Evolutionary conservation across 2,888 invertebrate species (phyloP), one percentile per base, ranked within the genome.

Genomic region (Diarsia rubi): DNA sequence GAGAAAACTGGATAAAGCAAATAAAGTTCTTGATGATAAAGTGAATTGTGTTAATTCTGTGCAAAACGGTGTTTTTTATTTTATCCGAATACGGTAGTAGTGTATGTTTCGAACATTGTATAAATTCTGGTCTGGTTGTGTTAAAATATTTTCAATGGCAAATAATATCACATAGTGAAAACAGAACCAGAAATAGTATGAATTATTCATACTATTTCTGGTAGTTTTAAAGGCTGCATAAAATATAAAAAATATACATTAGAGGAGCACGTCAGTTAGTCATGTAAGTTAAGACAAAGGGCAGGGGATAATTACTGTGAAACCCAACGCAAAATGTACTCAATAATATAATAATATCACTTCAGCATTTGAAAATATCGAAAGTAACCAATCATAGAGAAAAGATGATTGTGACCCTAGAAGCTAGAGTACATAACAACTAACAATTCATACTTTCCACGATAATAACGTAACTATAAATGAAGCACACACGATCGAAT

Each of bases 41-140:
- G 49, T 75, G 24, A 84, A 69, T 77, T 75, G 75, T 73, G 72
- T 24, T 81, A 81, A 85, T 83, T 78, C 59, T 42, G 16, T 24
- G 4, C 21, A 65, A 31, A 42, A 47, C 11, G n/a, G 5, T 37
- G 31, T 37, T 37, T 8, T 47, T 6, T 16, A 24, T 57, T 57
- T 1, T 27, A 27, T 16, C 3, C 57, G 3, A 27, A 19, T 19
- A 57, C 19, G 3, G 27, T n/a, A n/a, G n/a, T n/a, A n/a, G n/a
- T n/a, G n/a, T n/a, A n/a, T n/a, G n/a, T n/a, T n/a, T n/a, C n/a
- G n/a, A n/a, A n/a, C n/a, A n/a, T n/a, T n/a, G n/a, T n/a, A n/a
- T n/a, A n/a, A n/a, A n/a, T n/a, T n/a, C n/a, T n/a, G n/a, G n/a
- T n/a, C n/a, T n/a, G n/a, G n/a, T n/a, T n/a, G n/a, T n/a, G n/a